Conservation (phyloP, 2,888 invertebrate genomes). For the Hydraecia micacea region DNA sequence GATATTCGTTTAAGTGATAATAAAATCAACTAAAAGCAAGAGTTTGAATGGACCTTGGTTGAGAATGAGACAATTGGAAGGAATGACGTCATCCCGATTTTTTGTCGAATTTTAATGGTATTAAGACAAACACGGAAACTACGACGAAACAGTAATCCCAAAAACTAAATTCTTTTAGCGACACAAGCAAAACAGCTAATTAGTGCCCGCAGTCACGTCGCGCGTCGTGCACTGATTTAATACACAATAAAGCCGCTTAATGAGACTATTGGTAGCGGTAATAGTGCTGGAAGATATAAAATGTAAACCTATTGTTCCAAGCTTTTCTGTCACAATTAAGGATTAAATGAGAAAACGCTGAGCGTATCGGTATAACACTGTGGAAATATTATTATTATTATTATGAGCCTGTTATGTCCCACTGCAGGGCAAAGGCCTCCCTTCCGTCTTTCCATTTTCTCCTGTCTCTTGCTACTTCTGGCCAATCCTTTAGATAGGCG, state of each 20-base stretch:
- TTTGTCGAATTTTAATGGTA: background rate
- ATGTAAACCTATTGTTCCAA: slow-evolving; percentile 26
- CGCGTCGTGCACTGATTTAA: slow-evolving; percentile 31
- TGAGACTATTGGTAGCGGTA: slow-evolving; percentile 13
- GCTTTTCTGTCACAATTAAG: slow-evolving; percentile 5
- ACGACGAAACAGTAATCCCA: background rate
- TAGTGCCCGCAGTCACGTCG: slow-evolving; percentile 18
- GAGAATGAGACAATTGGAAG: background rate
- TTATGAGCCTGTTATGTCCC: too few species aligned
- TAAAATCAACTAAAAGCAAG: background rate
- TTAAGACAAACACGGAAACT: background rate
- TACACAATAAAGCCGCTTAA: slow-evolving; percentile 38
- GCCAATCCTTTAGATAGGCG: too few species aligned
- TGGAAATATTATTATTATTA: too few species aligned
- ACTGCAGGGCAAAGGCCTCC: too few species aligned
- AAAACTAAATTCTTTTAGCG: background rate
- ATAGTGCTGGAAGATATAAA: slow-evolving; percentile 25
- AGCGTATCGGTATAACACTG: background rate
- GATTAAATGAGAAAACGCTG: background rate
- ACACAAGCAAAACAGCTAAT: slow-evolving; percentile 22
- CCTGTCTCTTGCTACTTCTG: too few species aligned
- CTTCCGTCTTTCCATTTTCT: too few species aligned
- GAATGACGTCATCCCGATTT: too few species aligned
- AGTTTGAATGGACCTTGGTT: background rate
- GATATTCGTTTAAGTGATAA: background rate